These are phyloP conservation scores for Troides aeacus DNA, from an alignment of 2,888 invertebrate species.

Conservation along the genomic window DNA sequence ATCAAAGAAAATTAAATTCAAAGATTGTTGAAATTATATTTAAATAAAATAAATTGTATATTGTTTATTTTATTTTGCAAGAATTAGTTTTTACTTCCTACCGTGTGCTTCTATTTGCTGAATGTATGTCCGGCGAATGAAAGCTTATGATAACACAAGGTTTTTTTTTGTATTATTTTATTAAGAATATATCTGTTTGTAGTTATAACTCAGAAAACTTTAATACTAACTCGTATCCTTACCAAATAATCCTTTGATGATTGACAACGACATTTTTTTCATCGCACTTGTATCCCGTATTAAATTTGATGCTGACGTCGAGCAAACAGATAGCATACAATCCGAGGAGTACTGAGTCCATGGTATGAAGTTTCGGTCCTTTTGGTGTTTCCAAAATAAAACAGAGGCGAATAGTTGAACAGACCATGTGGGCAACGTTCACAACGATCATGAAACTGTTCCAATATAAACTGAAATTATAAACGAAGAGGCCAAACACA, in stretches of 20 bases:
- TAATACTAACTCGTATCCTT: constrained; percentile 23
- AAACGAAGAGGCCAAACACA: not conserved
- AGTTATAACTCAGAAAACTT: not conserved
- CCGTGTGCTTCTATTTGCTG: too few relatives aligned
- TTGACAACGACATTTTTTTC: constrained; percentile 44
- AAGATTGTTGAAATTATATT: not conserved
- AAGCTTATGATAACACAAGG: too few relatives aligned
- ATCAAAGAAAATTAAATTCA: not conserved
- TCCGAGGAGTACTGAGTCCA: constrained; percentile 44
- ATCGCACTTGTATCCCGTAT: constrained; percentile 49
- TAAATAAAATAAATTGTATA: too few relatives aligned
- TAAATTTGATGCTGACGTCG: constrained; percentile 55
- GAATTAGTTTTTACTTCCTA: too few relatives aligned
- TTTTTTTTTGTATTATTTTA: too few relatives aligned
- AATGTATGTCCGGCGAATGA: too few relatives aligned
- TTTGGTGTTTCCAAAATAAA: constrained; percentile 41
- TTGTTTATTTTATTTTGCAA: too few relatives aligned
- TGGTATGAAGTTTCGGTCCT: constrained; percentile 28
- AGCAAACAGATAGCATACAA: constrained; percentile 49
- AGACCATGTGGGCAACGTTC: constrained; percentile 45
- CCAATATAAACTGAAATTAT: constrained; percentile 51
- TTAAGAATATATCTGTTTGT: too few relatives aligned
- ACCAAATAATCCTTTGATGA: constrained; percentile 46
- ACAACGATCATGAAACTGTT: constrained; percentile 46
- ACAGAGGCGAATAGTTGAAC: constrained; percentile 48